phyloP scores from a whole-genome alignment of 2,113 vertebrate genomes.

The Istiophorus platypterus region DNA sequence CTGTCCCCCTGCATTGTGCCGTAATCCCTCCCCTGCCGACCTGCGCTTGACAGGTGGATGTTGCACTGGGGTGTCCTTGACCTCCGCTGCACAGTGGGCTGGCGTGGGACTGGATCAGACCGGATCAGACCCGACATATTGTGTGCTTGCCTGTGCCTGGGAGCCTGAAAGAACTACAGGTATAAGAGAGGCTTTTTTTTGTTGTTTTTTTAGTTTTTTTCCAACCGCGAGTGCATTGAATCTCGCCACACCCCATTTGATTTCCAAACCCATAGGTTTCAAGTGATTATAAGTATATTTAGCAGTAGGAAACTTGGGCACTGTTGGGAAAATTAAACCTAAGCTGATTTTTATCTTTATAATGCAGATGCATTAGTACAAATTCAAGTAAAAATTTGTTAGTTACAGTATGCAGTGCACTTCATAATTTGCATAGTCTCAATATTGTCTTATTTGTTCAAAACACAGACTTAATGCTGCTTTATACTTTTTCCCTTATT shows the following conservation, averaged over 20 bases:
- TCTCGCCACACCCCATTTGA: constrained; percentile 27
- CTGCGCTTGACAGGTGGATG: constrained; percentile 70
- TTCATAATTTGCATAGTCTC: neutral
- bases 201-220: constrained; percentile 46
- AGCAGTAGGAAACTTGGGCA: neutral
- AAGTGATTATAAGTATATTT: constrained; percentile 14
- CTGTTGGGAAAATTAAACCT: neutral
- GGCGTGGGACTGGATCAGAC: constrained; percentile 69
- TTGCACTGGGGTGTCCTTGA: constrained; percentile 69
- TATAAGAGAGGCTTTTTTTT: constrained; percentile 49
- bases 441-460: neutral
- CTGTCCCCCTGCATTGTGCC: constrained; percentile 47
- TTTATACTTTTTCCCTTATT: neutral
- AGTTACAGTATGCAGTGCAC: neutral
- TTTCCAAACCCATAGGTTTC: neutral
- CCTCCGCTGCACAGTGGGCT: constrained; percentile 50
- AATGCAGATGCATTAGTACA: constrained; percentile 13
- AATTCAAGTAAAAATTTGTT: neutral
- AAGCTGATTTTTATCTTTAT: neutral
- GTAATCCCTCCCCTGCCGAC: constrained; percentile 73
- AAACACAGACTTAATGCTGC: constrained; percentile 5
- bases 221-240: constrained; percentile 16
- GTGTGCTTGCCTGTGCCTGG: constrained; percentile 19
- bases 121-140: constrained; percentile 54
- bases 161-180: constrained; percentile 42